Evolutionary conservation across 2,888 invertebrate species (phyloP), one percentile per base, ranked within the genome.

Genomic region (Metopia argyrocephala): DNA sequence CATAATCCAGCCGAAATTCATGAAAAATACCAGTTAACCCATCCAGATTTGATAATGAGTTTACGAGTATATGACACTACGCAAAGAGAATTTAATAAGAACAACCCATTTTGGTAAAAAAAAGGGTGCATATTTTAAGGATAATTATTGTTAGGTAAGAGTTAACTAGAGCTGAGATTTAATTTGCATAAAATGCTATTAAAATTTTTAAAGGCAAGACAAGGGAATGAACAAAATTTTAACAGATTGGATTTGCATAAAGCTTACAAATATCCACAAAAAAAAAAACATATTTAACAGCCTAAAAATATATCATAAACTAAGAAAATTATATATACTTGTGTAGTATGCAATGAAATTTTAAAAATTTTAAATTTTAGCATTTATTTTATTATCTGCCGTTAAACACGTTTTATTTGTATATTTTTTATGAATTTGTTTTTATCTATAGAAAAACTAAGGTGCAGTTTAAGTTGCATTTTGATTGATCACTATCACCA

Each of bases 81-180:
- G 38, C 38, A 9, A 38, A 38, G 68, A 57, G 57, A 57, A 73
- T 62, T 68, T 73, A 45, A 65, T 73, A 70, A 71, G 70, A 9
- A 52, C 21, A 15, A 20, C 27, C 18, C n/a, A 56, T n/a, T n/a
- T n/a, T n/a, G n/a, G n/a, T n/a, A n/a, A n/a, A 25, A 25, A 69
- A 70, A 75, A 52, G 81, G 81, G 81, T 81, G 74, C 78, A 78
- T 81, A 81, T 62, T 75, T 78, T 66, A 78, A 73, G 66, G 25
- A 21, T 57, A 21, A 38, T 12, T 21, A n/a, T 12, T 45, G 45
- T 48, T 61, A 81, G 74, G 81, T 81, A 61, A 69, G 74, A 74
- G 80, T 59, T 46, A 48, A 66, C 65, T 45, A 61, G 25, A 64
- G 20, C 69, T 64, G 70, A 74, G 74, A 75, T 78, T 70, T 81